These are phyloP conservation scores for Cynopterus sphinx DNA, from an alignment of 2,797 vertebrate species.

Conservation along the genomic window DNA sequence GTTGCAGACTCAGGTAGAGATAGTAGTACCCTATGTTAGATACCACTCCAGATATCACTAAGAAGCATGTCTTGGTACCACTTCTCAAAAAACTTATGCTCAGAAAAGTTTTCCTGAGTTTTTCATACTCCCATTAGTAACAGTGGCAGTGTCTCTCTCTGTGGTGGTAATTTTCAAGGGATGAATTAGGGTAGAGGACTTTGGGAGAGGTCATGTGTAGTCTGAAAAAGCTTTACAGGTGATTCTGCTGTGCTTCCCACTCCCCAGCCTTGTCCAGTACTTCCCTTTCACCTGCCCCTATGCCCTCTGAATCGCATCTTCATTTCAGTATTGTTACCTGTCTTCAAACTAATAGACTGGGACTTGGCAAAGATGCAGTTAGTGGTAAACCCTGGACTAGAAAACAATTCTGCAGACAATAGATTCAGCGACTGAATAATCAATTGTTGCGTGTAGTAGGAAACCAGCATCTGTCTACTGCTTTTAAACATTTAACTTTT, in stretches of 20 bases:
- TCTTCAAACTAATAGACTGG: neutral
- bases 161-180: neutral
- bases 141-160: neutral
- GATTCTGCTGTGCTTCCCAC: neutral
- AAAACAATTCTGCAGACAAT: neutral
- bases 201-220: neutral
- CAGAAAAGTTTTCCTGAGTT: neutral
- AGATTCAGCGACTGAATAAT: neutral
- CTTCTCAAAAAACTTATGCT: neutral
- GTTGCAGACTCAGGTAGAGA: neutral
- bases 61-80: neutral
- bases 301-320: neutral
- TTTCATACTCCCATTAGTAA: neutral
- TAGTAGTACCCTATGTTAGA: neutral
- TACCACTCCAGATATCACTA: neutral
- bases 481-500: neutral
- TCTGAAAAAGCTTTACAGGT: neutral
- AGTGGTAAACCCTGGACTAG: neutral
- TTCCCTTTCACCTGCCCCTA: neutral
- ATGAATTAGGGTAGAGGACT: neutral
- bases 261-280: neutral
- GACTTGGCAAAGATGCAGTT: neutral
- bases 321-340: neutral
- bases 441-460: neutral
- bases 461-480: neutral